Base-by-base conservation (phyloP, 2,113 vertebrate genomes). In the Sporophila hypoxantha region DNA sequence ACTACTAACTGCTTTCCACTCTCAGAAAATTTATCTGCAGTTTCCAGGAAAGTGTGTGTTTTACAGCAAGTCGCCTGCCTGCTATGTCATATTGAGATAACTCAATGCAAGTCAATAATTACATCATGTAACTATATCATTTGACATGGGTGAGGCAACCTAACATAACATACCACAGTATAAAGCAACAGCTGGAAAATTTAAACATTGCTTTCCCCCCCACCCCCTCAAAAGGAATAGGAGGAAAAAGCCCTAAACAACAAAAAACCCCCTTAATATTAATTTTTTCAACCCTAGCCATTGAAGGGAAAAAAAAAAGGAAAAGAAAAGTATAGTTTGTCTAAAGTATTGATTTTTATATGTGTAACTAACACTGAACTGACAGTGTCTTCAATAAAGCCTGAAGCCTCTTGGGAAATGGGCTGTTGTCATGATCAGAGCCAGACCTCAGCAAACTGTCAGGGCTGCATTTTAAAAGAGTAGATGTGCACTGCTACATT, bases 151-250 rank as follows among this genome's bases (percentile, higher is more conserved):
- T 96, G 89, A 96, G 80, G 78, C 85, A 95, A 92, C 49, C 55
- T 89, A 91, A 96, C 89, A 94, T 91, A 94, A 95, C 96, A 95
- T 93, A 95, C 80, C 85, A 92, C 80, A 85, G 50, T 78, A 84
- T 71, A 95, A 95, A 91, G 80, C 85, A 92, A 83, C 91, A 89
- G 62, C 67, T 95, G 93, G 93, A 96, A 95, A 95, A 95, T 96
- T 94, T 95, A 96, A 96, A 94, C 93, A 94, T 92, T 94, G 78
- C 10, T 23, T 6, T 18, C 17, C 27, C 50, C 2, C 4, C 18
- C 1, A 69, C 16, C 59, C 25, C n/a, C n/a, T 7, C n/a, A 21
- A 70, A 92, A 77, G 36, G 4, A 77, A 93, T 65, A 34, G 57
- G 49, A 85, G 37, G 1, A 50, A 53, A 42, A 49, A 53, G 14